phyloP scores from a whole-genome alignment of 1,140 invertebrate genomes.

The Pseudobourletiella spinata region DNA sequence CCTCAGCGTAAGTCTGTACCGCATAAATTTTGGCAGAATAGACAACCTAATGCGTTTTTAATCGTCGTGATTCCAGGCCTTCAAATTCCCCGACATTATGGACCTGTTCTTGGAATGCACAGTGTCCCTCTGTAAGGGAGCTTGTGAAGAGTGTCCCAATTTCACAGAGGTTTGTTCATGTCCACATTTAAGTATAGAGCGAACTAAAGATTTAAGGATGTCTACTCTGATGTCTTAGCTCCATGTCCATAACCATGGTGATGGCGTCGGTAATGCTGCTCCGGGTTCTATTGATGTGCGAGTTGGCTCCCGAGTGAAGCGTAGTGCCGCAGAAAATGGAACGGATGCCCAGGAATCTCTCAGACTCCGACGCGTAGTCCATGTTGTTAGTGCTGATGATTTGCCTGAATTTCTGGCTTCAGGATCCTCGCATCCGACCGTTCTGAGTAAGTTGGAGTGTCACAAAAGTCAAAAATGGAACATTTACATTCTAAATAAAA shows the following conservation, averaged over 20 bases:
- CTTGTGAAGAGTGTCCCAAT: conserved; percentile 65
- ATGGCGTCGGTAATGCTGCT: not conserved
- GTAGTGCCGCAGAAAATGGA: not conserved
- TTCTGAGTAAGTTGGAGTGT: too few relatives aligned
- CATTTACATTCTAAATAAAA: not conserved
- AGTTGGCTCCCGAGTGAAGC: not conserved
- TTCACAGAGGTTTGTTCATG: too few relatives aligned
- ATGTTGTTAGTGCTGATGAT: conserved; percentile 34
- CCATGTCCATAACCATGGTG: not conserved
- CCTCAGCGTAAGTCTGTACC: conserved; percentile 45
- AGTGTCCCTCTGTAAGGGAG: conserved; percentile 70
- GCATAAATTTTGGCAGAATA: too few relatives aligned
- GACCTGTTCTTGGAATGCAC: conserved; percentile 76
- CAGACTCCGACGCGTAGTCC: conserved; percentile 26
- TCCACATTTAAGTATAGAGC: too few relatives aligned
- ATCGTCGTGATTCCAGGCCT: conserved; percentile 47
- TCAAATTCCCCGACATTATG: conserved; percentile 82
- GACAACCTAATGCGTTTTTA: too few relatives aligned
- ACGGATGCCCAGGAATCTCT: conserved; percentile 15
- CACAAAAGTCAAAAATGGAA: too few relatives aligned
- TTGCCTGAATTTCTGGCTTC: conserved; percentile 22
- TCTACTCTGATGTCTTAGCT: not conserved
- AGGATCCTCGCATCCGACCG: not conserved
- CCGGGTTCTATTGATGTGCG: not conserved
- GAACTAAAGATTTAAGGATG: conserved; percentile 47